phyloP scores from a whole-genome alignment of 2,797 vertebrate genomes.

The Enteromius afrohamiltoni region DNA sequence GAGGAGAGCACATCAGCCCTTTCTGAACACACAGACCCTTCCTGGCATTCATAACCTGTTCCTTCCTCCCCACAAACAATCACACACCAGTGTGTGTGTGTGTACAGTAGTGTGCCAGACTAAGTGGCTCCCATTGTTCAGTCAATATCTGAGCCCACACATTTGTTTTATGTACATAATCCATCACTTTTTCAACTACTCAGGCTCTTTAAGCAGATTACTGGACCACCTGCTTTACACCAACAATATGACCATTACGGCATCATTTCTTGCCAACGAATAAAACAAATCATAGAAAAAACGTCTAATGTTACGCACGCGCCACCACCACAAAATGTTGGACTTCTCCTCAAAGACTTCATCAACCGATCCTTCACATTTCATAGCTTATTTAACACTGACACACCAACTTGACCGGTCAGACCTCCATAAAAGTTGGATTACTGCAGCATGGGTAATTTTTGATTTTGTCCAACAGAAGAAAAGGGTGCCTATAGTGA shows the following conservation, averaged over 20 bases:
- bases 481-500: background rate
- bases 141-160: constrained; percentile 53
- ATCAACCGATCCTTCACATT: constrained; percentile 6
- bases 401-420: background rate
- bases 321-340: constrained; percentile 7
- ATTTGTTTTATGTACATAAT: constrained; percentile 45
- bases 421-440: constrained; percentile 4
- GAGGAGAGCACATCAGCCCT: constrained; percentile 51
- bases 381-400: background rate
- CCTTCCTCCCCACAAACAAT: constrained; percentile 73
- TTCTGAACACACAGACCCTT: constrained; percentile 67
- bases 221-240: constrained; percentile 41
- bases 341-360: constrained; percentile 7
- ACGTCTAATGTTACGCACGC: background rate
- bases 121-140: constrained; percentile 58
- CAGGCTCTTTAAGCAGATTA: constrained; percentile 36
- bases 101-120: constrained; percentile 48
- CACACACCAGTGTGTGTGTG: constrained; percentile 46
- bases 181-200: constrained; percentile 29
- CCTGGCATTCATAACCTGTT: constrained; percentile 80
- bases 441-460: background rate
- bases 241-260: constrained; percentile 27
- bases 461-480: background rate
- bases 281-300: constrained; percentile 26
- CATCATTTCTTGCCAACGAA: background rate